A percentile compares a stretch with the other conserved stretches of the same genome.
These are phyloP conservation scores for Pteropus alecto DNA, from an alignment of 2,113 vertebrate genomes.

Conservation along the genomic window DNA sequence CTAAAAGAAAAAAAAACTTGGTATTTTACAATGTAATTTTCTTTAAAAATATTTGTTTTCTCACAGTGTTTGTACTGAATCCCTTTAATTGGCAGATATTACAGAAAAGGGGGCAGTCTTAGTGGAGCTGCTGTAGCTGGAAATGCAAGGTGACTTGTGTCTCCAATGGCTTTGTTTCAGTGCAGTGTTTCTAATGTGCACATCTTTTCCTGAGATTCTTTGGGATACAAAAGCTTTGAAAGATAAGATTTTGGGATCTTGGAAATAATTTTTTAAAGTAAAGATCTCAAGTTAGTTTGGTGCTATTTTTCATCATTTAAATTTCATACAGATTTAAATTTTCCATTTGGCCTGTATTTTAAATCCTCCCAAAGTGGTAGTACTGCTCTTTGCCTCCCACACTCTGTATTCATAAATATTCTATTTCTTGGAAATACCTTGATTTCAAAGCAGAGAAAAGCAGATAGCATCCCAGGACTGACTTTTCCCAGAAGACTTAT, in stretches of 20 bases:
- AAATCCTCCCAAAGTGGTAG: not conserved
- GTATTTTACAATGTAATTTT: not conserved
- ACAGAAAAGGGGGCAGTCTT: not conserved
- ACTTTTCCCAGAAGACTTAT: not conserved
- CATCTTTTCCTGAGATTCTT: not conserved
- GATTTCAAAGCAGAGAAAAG: slow-evolving; percentile 53
- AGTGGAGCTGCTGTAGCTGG: not conserved
- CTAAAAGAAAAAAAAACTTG: not conserved
- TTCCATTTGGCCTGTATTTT: slow-evolving; percentile 17
- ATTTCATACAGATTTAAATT: slow-evolving; percentile 32
- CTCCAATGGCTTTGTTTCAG: not conserved
- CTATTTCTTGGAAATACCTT: slow-evolving; percentile 48
- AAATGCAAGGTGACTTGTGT: not conserved
- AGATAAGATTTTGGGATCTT: not conserved
- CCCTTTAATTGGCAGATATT: not conserved
- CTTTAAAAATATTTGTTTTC: not conserved
- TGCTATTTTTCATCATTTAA: not conserved
- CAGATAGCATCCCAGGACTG: not conserved
- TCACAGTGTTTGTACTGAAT: not conserved
- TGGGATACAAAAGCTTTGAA: not conserved
- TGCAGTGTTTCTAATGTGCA: not conserved
- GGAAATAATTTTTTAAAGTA: not conserved
- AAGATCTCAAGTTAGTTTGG: not conserved
- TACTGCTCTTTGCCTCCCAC: not conserved
- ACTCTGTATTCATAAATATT: slow-evolving; percentile 52